phyloP scores from a whole-genome alignment of 2,113 vertebrate genomes.

The Colius striatus region DNA sequence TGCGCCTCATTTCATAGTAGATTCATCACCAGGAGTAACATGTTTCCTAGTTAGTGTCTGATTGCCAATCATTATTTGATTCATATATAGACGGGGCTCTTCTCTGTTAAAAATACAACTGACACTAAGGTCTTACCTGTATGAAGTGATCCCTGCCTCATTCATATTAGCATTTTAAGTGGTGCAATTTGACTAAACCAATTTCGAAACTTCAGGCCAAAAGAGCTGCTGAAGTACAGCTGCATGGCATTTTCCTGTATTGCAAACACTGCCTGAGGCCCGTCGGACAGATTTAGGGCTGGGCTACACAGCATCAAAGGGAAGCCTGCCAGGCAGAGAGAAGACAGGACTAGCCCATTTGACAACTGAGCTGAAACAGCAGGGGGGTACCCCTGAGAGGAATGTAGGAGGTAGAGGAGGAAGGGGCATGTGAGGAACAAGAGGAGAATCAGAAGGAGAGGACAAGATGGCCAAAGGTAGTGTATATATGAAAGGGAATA shows the following conservation, averaged over 20 bases:
- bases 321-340: slow-evolving; percentile 25
- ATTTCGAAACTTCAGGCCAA: neutral
- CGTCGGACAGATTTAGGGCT: slow-evolving; percentile 9
- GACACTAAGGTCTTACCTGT: neutral
- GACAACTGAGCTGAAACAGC: slow-evolving; percentile 53
- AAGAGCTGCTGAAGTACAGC: neutral
- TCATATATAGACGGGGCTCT: neutral
- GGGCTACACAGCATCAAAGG: slow-evolving; percentile 43
- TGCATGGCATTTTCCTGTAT: neutral
- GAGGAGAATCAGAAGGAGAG: neutral
- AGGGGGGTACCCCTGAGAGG: neutral
- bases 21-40: neutral
- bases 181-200: neutral
- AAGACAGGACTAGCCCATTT: slow-evolving; percentile 28
- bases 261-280: slow-evolving; percentile 1
- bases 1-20: neutral
- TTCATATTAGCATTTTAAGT: neutral
- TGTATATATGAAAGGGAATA: neutral
- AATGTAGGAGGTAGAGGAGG: neutral
- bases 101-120: neutral
- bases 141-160: neutral
- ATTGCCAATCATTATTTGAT: neutral
- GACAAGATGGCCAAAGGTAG: neutral
- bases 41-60: neutral
- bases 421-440: neutral